phyloP scores from a whole-genome alignment of 2,888 invertebrate species.

The Machimus atricapillus region DNA sequence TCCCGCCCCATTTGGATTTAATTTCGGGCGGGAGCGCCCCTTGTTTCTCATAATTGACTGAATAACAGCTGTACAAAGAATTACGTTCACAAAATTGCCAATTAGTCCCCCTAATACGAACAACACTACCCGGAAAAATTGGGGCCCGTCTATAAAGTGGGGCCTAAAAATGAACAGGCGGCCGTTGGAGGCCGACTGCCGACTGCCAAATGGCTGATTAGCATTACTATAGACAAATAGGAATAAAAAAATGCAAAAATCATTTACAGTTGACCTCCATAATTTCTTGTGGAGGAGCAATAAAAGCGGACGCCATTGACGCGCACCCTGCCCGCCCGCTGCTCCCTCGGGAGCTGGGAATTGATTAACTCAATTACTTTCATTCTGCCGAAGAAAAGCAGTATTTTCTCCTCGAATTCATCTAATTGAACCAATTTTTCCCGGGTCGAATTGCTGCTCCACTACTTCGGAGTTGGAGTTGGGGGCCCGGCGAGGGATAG shows the following conservation, averaged over 20 bases:
- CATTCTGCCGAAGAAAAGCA: slow-evolving; percentile 5
- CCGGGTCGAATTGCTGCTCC: slow-evolving; percentile 1
- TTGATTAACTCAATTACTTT: slow-evolving; percentile 32
- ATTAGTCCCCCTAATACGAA: neutral
- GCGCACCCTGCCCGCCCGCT: neutral
- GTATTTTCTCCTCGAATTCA: slow-evolving; percentile 32
- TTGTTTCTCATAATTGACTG: neutral
- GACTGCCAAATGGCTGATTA: slow-evolving; percentile 1
- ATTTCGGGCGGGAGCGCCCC: neutral
- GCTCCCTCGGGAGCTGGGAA: neutral
- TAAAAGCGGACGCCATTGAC: neutral
- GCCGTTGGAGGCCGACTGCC: neutral
- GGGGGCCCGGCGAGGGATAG: neutral
- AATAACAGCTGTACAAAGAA: neutral
- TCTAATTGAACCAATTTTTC: slow-evolving; percentile 33
- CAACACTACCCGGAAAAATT: neutral
- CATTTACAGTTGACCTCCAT: neutral
- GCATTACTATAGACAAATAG: slow-evolving; percentile 17
- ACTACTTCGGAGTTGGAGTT: neutral
- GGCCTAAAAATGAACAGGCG: neutral
- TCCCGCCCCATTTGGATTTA: neutral
- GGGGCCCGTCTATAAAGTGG: neutral
- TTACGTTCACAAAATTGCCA: neutral
- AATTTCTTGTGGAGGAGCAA: neutral
- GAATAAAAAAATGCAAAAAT: slow-evolving; percentile 16